phyloP scores from a whole-genome alignment of 2,797 vertebrate genomes.

The Chiloscyllium punctatum region DNA sequence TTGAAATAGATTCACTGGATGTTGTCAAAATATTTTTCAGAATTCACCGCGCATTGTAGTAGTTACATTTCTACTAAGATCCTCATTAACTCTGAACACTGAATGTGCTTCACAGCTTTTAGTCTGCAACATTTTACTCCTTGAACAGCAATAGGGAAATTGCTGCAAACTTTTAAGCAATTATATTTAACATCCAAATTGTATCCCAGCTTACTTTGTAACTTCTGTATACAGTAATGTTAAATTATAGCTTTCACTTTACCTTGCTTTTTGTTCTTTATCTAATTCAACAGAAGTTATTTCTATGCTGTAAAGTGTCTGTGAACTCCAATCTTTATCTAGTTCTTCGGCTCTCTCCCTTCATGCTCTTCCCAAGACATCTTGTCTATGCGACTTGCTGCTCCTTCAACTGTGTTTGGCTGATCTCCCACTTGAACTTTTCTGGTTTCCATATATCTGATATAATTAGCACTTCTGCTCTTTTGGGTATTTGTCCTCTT shows the following conservation, averaged over 20 bases:
- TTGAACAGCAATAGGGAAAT: not conserved
- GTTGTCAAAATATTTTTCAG: slow-evolving; percentile 18
- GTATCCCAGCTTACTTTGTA: not conserved
- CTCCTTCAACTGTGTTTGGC: not conserved
- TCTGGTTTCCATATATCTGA: not conserved
- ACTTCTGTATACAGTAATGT: not conserved
- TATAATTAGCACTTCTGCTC: not conserved
- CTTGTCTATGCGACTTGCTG: not conserved
- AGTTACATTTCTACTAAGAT: not conserved
- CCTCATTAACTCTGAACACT: not conserved
- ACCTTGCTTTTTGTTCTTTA: not conserved
- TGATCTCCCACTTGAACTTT: not conserved
- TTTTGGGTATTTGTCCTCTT: no score
- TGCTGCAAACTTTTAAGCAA: not conserved
- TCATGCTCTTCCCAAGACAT: not conserved
- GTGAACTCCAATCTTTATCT: not conserved
- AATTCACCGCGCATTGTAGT: not conserved
- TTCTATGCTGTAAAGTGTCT: not conserved
- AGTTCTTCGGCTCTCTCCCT: not conserved
- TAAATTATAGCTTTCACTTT: not conserved
- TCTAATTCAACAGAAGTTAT: not conserved
- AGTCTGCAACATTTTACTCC: not conserved
- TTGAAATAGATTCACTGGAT: not conserved
- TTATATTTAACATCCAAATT: not conserved
- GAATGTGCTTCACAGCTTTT: not conserved